A percentile compares a stretch with the other conserved stretches of the same genome.
These are phyloP conservation scores for Eurois occulta DNA, from an alignment of 2,888 invertebrate genomes.

Conservation along the genomic window DNA sequence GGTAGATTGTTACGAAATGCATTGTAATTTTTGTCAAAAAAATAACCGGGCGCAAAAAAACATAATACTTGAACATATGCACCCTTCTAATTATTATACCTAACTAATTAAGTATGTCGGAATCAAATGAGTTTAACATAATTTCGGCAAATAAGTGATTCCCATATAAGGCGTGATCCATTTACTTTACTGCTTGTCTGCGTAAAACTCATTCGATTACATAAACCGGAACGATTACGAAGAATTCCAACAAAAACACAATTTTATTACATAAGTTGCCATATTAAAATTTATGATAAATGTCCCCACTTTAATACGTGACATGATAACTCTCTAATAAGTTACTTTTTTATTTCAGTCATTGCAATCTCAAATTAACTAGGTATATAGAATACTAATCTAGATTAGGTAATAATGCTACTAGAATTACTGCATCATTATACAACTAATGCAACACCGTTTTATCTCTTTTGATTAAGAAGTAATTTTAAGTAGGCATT, in stretches of 20 bases:
- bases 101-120: background rate
- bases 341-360: background rate
- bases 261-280: slow-evolving; percentile 56
- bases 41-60: background rate
- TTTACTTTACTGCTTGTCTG: slow-evolving; percentile 23
- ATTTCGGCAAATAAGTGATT: background rate
- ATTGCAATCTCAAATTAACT: background rate
- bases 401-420: background rate
- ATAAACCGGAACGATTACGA: slow-evolving; percentile 51
- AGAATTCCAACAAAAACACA: slow-evolving; percentile 48
- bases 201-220: slow-evolving; percentile 46
- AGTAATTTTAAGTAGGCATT: background rate
- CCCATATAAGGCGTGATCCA: slow-evolving; percentile 5
- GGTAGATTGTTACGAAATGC: background rate
- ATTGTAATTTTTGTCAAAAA: background rate
- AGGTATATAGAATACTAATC: slow-evolving; percentile 15
- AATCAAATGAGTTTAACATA: background rate
- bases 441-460: background rate
- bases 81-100: background rate
- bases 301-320: slow-evolving; percentile 23
- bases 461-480: background rate
- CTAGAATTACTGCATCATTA: slow-evolving; percentile 5
- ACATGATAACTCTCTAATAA: background rate
- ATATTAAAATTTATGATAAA: slow-evolving; percentile 43
- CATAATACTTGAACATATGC: background rate